Percentiles rank a stretch among this genome's conserved stretches.
Evolutionary conservation across 2,888 invertebrate genomes (phyloP).

Genomic region (Macrosoma leucophasiata): DNA sequence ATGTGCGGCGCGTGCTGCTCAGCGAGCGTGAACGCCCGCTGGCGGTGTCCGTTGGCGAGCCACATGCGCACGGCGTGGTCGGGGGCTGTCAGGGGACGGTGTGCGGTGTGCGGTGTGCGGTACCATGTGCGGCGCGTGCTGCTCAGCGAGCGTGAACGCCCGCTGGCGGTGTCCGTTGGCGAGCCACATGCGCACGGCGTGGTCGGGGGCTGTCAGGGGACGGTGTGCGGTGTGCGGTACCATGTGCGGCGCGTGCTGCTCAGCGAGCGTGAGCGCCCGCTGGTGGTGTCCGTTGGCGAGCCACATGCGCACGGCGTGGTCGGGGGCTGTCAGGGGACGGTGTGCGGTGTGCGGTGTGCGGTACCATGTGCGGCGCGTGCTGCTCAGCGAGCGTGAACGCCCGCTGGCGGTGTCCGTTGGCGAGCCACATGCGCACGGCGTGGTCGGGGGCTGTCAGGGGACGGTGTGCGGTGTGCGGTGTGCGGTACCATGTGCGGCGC

Average conservation of each 20-base stretch:
- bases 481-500: slow-evolving; percentile 83
- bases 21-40: slow-evolving; percentile 90
- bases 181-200: slow-evolving; percentile 97
- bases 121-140: slow-evolving; percentile 85
- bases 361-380: slow-evolving; percentile 84
- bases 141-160: slow-evolving; percentile 91
- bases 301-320: slow-evolving; percentile 97
- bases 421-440: slow-evolving; percentile 96
- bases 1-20: slow-evolving; percentile 88
- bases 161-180: slow-evolving; percentile 91
- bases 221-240: too few relatives aligned
- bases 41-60: slow-evolving; percentile 91
- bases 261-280: slow-evolving; percentile 91
- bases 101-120: too few relatives aligned
- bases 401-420: slow-evolving; percentile 90
- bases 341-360: too few relatives aligned
- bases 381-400: slow-evolving; percentile 92
- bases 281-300: slow-evolving; percentile 93
- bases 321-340: too few relatives aligned
- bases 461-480: too few relatives aligned
- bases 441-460: slow-evolving; percentile 95
- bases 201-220: slow-evolving; percentile 93
- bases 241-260: slow-evolving; percentile 85
- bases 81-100: too few relatives aligned
- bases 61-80: slow-evolving; percentile 98